Evolutionary conservation across 2,113 vertebrate species (phyloP).

Genomic region (Jaculus jaculus): DNA sequence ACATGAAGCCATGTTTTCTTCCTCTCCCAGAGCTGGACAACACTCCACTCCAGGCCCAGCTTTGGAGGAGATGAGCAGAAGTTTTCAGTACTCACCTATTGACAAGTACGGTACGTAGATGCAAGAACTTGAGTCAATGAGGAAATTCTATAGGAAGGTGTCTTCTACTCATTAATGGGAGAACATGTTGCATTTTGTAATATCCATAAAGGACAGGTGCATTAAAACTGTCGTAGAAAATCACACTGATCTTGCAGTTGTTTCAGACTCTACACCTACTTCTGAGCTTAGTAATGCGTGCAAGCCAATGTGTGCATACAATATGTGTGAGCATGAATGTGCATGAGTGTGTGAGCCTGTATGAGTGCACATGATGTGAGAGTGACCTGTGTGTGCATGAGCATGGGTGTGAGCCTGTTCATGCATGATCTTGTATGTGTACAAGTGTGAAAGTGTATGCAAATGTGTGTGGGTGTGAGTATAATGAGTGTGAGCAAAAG

Average conservation of each 20-base stretch:
- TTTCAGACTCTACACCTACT: background rate
- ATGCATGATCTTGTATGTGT: too few species aligned
- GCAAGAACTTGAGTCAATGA: background rate
- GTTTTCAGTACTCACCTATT: constrained; percentile 89
- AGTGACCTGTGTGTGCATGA: background rate
- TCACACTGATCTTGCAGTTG: background rate
- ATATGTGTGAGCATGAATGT: background rate
- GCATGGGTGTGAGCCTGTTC: too few species aligned
- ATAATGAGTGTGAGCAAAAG: background rate
- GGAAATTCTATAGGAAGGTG: background rate
- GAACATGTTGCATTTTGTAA: background rate
- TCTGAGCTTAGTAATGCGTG: background rate
- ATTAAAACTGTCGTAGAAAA: background rate
- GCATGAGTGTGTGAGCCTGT: background rate
- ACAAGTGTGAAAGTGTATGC: too few species aligned
- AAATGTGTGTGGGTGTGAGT: too few species aligned
- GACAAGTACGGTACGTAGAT: constrained; percentile 91
- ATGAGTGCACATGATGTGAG: background rate
- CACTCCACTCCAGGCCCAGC: constrained; percentile 88
- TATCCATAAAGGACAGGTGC: background rate
- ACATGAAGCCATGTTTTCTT: background rate
- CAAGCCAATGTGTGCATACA: background rate
- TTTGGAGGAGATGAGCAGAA: constrained; percentile 91
- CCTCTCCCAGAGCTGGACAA: constrained; percentile 84
- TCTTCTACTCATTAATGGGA: background rate